Evolutionary conservation across 1,140 invertebrate genomes (phyloP).

Genomic region (Lordiphosa collinella): DNA sequence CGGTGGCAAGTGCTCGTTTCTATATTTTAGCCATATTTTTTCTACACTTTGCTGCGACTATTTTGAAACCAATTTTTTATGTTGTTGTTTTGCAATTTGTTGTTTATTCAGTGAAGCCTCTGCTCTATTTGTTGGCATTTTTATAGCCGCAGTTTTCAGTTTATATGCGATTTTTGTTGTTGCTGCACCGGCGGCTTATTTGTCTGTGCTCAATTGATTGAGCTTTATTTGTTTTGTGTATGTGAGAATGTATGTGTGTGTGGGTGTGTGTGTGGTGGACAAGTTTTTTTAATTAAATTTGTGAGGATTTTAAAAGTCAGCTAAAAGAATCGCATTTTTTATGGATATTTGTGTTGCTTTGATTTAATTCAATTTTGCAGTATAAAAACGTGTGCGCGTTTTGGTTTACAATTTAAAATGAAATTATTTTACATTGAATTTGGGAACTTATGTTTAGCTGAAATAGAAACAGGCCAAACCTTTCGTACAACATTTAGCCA

Average conservation of each 20-base stretch:
- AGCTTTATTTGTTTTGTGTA: constrained; percentile 46
- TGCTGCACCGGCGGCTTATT: constrained; percentile 47
- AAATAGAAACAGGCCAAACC: constrained; percentile 4
- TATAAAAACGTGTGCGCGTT: constrained; percentile 15
- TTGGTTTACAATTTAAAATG: constrained; percentile 3
- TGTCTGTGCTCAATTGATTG: constrained; percentile 72
- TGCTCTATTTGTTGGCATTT: constrained; percentile 21
- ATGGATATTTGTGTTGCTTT: constrained; percentile 29
- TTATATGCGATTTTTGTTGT: constrained; percentile 23
- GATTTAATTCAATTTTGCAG: constrained; percentile 47
- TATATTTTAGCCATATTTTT: constrained; percentile 3
- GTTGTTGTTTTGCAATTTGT: not conserved
- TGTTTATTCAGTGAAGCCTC: constrained; percentile 3
- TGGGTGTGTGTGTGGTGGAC: constrained; percentile 7
- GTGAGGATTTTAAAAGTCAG: constrained; percentile 65
- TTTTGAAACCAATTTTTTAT: constrained; percentile 27
- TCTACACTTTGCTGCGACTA: constrained; percentile 12
- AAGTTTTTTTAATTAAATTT: constrained; percentile 68
- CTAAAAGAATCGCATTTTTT: constrained; percentile 18
- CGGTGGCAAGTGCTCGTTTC: not conserved
- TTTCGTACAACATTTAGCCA: constrained; percentile 5
- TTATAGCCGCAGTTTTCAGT: constrained; percentile 31
- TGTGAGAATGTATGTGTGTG: constrained; percentile 11
- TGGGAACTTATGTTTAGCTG: not conserved
- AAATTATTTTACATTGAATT: constrained; percentile 13